Percentiles rank a stretch among this genome's conserved stretches.
phyloP scores from a whole-genome alignment of 2,888 invertebrate genomes.

The Tiliacea aurago region DNA sequence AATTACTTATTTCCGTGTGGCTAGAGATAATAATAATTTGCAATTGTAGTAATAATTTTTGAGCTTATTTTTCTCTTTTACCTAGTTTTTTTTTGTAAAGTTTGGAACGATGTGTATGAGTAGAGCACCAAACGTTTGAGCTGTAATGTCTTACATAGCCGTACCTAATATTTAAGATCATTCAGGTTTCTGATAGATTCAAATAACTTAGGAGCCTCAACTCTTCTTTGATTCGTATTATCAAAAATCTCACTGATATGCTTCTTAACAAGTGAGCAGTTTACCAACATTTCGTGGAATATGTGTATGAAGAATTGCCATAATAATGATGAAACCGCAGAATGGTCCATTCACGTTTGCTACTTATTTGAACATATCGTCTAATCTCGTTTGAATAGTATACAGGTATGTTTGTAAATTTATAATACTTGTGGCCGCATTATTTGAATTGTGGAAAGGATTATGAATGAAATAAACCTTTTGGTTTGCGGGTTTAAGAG shows the following conservation, averaged over 20 bases:
- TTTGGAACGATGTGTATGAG: background rate
- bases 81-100: background rate
- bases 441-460: slow-evolving; percentile 34
- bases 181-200: too few relatives aligned
- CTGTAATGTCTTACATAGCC: too few relatives aligned
- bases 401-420: background rate
- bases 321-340: background rate
- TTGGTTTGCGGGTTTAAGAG: background rate
- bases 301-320: background rate
- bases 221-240: background rate
- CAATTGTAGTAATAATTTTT: background rate
- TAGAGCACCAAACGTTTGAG: too few relatives aligned
- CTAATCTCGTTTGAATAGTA: slow-evolving; percentile 48
- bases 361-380: background rate
- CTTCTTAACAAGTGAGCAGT: slow-evolving; percentile 41
- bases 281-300: slow-evolving; percentile 43
- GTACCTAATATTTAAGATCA: too few relatives aligned
- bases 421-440: background rate
- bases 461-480: slow-evolving; percentile 29
- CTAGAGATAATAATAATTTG: background rate
- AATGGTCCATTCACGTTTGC: slow-evolving; percentile 40
- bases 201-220: background rate
- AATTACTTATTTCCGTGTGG: slow-evolving; percentile 1
- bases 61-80: background rate
- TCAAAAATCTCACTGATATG: background rate